These are phyloP conservation scores for Piaya cayana DNA, from an alignment of 2,113 vertebrate species.

Conservation along the genomic window DNA sequence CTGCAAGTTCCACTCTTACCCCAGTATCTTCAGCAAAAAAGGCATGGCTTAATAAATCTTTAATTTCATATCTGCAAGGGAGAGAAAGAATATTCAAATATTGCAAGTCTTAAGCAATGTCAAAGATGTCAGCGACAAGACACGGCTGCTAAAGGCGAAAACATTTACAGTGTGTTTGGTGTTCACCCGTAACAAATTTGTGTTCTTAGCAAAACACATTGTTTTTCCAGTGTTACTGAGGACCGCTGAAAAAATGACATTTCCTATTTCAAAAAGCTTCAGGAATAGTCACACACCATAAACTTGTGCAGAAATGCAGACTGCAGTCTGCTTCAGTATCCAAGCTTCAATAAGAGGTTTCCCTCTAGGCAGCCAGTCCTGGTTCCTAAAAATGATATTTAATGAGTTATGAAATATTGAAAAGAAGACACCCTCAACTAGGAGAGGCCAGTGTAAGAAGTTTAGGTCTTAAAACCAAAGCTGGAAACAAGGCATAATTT, in stretches of 20 bases:
- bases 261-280: not conserved
- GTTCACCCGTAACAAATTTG: not conserved
- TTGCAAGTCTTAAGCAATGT: not conserved
- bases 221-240: not conserved
- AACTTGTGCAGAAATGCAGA: not conserved
- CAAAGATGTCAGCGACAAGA: not conserved
- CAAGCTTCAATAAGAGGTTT: not conserved
- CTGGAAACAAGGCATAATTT: not conserved
- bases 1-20: conserved; percentile 95
- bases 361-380: not conserved
- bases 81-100: conserved; percentile 27
- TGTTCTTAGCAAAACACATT: not conserved
- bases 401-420: not conserved
- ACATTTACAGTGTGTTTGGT: not conserved
- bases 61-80: conserved; percentile 90
- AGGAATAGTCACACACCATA: not conserved
- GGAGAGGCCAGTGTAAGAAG: not conserved
- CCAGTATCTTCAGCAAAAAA: conserved; percentile 99
- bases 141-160: not conserved
- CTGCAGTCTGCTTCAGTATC: not conserved
- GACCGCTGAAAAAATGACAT: not conserved
- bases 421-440: not conserved
- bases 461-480: not conserved
- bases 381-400: not conserved
- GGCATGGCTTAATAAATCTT: conserved; percentile 95